A percentile compares a stretch with the other conserved stretches of the same genome.
phyloP scores from a whole-genome alignment of 2,888 invertebrate species.

The Nycteola revayana region DNA sequence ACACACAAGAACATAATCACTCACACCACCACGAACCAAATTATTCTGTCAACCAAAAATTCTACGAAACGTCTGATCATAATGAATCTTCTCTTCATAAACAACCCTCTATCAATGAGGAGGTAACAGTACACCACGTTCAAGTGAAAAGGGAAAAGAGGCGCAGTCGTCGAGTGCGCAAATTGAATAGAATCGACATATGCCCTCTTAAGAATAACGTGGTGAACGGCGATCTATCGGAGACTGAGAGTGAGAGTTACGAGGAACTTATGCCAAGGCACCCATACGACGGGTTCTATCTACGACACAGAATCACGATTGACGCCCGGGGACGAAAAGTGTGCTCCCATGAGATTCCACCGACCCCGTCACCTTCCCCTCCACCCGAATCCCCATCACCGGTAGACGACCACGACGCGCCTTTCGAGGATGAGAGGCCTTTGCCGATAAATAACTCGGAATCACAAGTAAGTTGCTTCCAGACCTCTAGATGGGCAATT shows the following conservation, averaged over 20 bases:
- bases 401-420: slow-evolving; percentile 30
- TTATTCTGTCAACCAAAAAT: slow-evolving; percentile 6
- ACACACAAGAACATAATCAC: slow-evolving; percentile 15
- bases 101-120: slow-evolving; percentile 11
- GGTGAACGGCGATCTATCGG: slow-evolving; percentile 54
- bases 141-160: slow-evolving; percentile 45
- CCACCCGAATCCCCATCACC: slow-evolving; percentile 48
- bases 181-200: slow-evolving; percentile 32
- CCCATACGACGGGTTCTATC: slow-evolving; percentile 75
- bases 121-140: slow-evolving; percentile 45
- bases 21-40: slow-evolving; percentile 10
- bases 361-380: slow-evolving; percentile 51
- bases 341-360: slow-evolving; percentile 70
- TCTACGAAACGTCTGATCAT: slow-evolving; percentile 6
- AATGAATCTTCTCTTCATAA: slow-evolving; percentile 5
- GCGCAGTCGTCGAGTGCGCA: slow-evolving; percentile 30
- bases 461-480: slow-evolving; percentile 58
- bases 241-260: slow-evolving; percentile 49
- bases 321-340: slow-evolving; percentile 66
- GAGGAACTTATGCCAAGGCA: slow-evolving; percentile 70
- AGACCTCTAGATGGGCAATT: slow-evolving; percentile 12
- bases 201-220: slow-evolving; percentile 22
- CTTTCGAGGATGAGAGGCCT: slow-evolving; percentile 32
- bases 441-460: slow-evolving; percentile 40
- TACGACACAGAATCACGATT: slow-evolving; percentile 64